Conservation (phyloP, 2,888 invertebrate species). For the Erebia ligea region DNA sequence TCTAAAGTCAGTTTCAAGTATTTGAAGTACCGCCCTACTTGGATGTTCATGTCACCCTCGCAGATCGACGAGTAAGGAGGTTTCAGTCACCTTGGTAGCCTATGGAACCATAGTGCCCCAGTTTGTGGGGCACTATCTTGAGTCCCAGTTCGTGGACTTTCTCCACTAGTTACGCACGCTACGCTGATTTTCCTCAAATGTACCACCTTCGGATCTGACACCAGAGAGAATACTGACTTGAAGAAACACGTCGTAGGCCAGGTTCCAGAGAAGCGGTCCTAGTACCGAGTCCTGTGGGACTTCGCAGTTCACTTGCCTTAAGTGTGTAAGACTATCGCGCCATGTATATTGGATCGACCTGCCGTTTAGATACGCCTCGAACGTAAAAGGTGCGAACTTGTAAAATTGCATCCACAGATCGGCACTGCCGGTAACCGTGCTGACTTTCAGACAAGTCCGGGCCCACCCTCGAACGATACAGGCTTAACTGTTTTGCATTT, state of each 20-base stretch:
- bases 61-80: not conserved
- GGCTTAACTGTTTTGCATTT: no score
- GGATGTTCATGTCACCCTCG: no score
- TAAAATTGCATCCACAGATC: not conserved
- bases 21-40: no score
- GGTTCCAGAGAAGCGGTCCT: not conserved
- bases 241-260: not conserved
- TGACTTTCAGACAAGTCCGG: not conserved
- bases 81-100: not conserved
- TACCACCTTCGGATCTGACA: not conserved
- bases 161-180: not conserved
- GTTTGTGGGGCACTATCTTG: not conserved
- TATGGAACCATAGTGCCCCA: not conserved
- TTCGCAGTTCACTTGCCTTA: not conserved
- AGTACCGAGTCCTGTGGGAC: not conserved
- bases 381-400: not conserved
- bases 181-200: not conserved
- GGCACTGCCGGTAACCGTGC: not conserved
- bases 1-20: no score
- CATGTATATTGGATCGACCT: not conserved
- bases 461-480: not conserved
- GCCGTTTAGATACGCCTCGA: not conserved
- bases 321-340: not conserved
- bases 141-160: not conserved
- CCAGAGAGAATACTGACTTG: not conserved